Base-by-base conservation (phyloP, 2,113 vertebrate genomes). In the Pollimyrus isidori region DNA sequence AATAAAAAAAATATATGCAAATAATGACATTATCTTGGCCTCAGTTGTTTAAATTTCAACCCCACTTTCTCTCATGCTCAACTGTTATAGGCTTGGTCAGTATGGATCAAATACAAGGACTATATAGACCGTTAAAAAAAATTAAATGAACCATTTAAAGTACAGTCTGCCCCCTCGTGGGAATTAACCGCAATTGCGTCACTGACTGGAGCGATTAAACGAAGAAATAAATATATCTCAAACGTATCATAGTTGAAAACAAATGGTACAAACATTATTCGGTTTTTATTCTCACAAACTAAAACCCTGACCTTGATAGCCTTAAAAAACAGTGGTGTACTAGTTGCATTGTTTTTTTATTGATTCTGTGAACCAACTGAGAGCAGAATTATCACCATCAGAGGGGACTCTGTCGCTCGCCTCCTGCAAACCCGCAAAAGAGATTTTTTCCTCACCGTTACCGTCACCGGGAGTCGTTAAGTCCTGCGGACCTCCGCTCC, bases 161-260 rank as follows among this genome's bases (percentile, higher is more conserved):
- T 62, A 52, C 26, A 13, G 48, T 52, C 85, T 87, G 89, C 89
- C 89, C 89, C 58, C 89, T 80, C 73, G 89, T 89, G 89, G 89
- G 26, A 5, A 42, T 39, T 10, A 87, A 2, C 30, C 10, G 30
- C 30, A 89, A 89, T 26, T 80, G 23, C 85, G 35, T 15, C 88
- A 88, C 17, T 45, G 21, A 84, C 65, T 30, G 19, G 23, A 84
- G 9, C 39, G 23, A 85, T n/a, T 48, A 9, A 69, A 11, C n/a
- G 19, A 48, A 48, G 1, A 85, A 84, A 23, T 26, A 10, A 9
- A 49, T 23, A 85, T 10, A 49, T 46, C 35, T 35, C 35, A 39
- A 85, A 49, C 13, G 3, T 30, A 13, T 69, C 7, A 30, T 13
- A 30, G 62, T 23, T 85, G 42, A 49, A 49, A 85, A 85, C 45